Base-by-base conservation (phyloP, 2,113 vertebrate species). In the Grammomys dolichurus region DNA sequence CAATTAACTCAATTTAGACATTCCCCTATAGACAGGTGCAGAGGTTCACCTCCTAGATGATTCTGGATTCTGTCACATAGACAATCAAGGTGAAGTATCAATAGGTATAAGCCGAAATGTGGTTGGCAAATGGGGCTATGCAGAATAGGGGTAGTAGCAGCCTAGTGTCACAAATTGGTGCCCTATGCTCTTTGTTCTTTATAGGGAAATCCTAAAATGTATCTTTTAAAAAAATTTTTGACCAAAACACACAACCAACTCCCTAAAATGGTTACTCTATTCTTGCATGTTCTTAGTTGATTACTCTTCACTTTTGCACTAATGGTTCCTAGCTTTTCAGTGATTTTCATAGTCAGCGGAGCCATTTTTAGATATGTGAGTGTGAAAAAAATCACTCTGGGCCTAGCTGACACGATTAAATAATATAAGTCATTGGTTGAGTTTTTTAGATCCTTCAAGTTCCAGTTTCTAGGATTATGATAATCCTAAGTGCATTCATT, bases 381-480 rank as follows among this genome's bases (percentile, higher is more conserved):
- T 69, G 54, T 48, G 10, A 46, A 60, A 9, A 36, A 82, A n/a
- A 31, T 46, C n/a, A 28, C n/a, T 86, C 10, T n/a, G 63, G 20
- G 40, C 48, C 70, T 78, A 48, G 78, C 84, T 90, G 56, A 33
- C 5, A 20, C 36, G 1, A 80, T 75, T 85, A 84, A 91, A 94
- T 77, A 82, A 81, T 36, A 40, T 31, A 76, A 33, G 24, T 51
- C 40, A 46, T 20, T 58, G 58, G 20, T 70, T 90, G 28, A 95
- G 26, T 40, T 1, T 90, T 11, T 75, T 86, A 51, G 51, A 20
- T 11, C 24, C 12, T 96, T 76, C 65, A 72, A 56, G 6, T 36
- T 87, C 46, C 56, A 94, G 48, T 92, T 90, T 87, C 46, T 94
- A 40, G 31, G 40, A 78, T 85, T 67, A 73, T 43, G 65, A 60